phyloP scores from a whole-genome alignment of 1,140 invertebrate species.

The Charaxes varanes region DNA sequence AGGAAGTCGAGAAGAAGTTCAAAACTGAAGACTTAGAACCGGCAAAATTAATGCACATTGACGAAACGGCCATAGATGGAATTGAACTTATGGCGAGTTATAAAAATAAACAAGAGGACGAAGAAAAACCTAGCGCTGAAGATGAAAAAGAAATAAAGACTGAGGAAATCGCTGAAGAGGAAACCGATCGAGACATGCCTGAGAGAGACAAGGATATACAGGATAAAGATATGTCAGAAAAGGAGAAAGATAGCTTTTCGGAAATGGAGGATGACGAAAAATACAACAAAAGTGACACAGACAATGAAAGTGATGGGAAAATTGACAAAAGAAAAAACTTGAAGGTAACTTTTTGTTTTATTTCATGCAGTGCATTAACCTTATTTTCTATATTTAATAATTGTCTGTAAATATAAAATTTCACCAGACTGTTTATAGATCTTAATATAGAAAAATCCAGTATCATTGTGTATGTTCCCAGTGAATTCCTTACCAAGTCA shows the following conservation, averaged over 20 bases:
- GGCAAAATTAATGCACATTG: slow-evolving; percentile 58
- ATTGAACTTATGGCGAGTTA: slow-evolving; percentile 67
- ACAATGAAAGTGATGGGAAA: slow-evolving; percentile 65
- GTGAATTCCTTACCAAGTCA: too few species aligned
- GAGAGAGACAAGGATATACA: slow-evolving; percentile 28
- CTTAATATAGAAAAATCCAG: too few species aligned
- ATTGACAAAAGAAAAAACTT: slow-evolving; percentile 50
- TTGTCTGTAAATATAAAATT: too few species aligned
- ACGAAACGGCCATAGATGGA: slow-evolving; percentile 69
- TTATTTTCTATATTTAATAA: too few species aligned
- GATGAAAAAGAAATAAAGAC: slow-evolving; percentile 54
- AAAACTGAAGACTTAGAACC: slow-evolving; percentile 46
- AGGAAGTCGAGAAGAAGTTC: slow-evolving; percentile 51
- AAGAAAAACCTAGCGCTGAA: slow-evolving; percentile 59
- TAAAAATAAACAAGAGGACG: slow-evolving; percentile 50
- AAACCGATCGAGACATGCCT: slow-evolving; percentile 31
- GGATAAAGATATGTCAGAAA: slow-evolving; percentile 42
- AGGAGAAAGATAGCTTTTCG: slow-evolving; percentile 67
- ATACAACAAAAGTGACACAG: slow-evolving; percentile 62
- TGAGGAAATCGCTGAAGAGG: slow-evolving; percentile 48
- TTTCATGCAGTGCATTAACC: too few species aligned
- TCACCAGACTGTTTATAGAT: too few species aligned
- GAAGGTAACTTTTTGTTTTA: slow-evolving; percentile 42
- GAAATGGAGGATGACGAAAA: slow-evolving; percentile 72
- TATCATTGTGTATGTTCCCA: too few species aligned